Evolutionary conservation across 23 tunicate species (phyloP).

Genomic region (Diplosoma virens): DNA sequence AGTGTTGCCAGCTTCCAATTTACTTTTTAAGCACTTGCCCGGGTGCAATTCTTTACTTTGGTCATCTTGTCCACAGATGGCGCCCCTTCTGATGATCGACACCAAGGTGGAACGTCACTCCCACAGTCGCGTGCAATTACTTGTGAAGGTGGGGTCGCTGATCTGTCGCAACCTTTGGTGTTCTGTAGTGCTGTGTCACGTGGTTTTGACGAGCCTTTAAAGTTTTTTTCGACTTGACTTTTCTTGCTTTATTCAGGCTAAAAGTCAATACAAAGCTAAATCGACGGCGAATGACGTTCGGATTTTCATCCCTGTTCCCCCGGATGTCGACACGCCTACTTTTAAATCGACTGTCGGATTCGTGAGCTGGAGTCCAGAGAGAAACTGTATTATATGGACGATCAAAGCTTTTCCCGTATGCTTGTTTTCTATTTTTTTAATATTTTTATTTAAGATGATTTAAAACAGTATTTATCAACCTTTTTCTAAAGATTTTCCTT

Average conservation of each 20-base stretch:
- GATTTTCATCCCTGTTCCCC: constrained; percentile 80
- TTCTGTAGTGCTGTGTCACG: too few species aligned
- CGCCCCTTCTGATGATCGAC: constrained; percentile 79
- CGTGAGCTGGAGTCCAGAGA: constrained; percentile 82
- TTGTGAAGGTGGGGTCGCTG: constrained; percentile 91
- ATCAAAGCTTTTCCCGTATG: constrained; percentile 84
- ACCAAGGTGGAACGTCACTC: constrained; percentile 77
- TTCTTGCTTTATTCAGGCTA: constrained; percentile 44
- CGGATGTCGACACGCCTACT: constrained; percentile 88
- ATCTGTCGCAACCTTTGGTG: too few species aligned
- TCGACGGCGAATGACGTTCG: constrained; percentile 93
- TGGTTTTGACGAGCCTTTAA: too few species aligned
- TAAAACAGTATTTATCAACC: too few species aligned
- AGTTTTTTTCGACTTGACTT: neutral
- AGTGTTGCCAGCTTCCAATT: too few species aligned
- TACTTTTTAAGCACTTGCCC: too few species aligned
- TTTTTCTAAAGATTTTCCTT: too few species aligned
- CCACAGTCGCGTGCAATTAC: constrained; percentile 81
- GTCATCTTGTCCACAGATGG: too few species aligned
- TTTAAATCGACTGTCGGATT: constrained; percentile 78
- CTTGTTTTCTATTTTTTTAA: too few species aligned
- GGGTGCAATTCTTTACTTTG: too few species aligned
- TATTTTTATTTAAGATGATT: too few species aligned
- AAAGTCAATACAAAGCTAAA: constrained; percentile 75
- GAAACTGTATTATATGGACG: constrained; percentile 58